Evolutionary conservation across 2,113 vertebrate species (phyloP), one percentile per base, ranked within the genome.

Genomic region (Nothocercus nigrocapillus): DNA sequence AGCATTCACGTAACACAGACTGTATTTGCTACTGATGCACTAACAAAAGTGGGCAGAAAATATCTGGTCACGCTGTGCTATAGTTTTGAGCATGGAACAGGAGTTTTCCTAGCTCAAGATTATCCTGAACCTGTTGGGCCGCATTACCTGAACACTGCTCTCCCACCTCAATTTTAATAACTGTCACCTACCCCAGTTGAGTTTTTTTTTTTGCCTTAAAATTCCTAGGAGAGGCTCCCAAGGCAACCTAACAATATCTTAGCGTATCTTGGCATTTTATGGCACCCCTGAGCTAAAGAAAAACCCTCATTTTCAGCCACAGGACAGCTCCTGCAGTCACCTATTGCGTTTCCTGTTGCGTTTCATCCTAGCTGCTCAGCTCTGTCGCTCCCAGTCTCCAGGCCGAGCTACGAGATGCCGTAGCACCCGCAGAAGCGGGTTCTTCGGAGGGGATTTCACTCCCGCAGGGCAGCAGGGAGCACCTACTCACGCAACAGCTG

Each of bases 401-500:
- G 14, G 22, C 54, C 69, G 54, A 40, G 11, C 38, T 2, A 1
- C 2, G 27, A n/a, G 19, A 42, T 25, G 34, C 47, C 16, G 49
- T 40, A 24, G 49, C 3, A 0, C 13, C 40, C 30, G 30, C 30
- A 56, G n/a, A 53, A 7, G 15, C 4, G 1, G 30, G 3, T 24
- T 40, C 34, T 44, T 38, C 58, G 14, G 7, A 5, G 4, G 5
- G 7, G 42, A 16, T 1, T 34, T 32, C 25, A 40, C 36, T 64
- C 63, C 54, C 20, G 42, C 78, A 19, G 14, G 16, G 40, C 30
- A 20, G 42, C 42, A 17, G 32, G 3, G 13, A 77, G 24, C 25
- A 42, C 9, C 19, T 0, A 1, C 40, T 9, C 3, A 11, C 11
- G n/a, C 58, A 25, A 20, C 53, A 61, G n/a, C 5, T 1, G 21